Conservation (phyloP, 2,113 vertebrate genomes). For the Pygoscelis adeliae region DNA sequence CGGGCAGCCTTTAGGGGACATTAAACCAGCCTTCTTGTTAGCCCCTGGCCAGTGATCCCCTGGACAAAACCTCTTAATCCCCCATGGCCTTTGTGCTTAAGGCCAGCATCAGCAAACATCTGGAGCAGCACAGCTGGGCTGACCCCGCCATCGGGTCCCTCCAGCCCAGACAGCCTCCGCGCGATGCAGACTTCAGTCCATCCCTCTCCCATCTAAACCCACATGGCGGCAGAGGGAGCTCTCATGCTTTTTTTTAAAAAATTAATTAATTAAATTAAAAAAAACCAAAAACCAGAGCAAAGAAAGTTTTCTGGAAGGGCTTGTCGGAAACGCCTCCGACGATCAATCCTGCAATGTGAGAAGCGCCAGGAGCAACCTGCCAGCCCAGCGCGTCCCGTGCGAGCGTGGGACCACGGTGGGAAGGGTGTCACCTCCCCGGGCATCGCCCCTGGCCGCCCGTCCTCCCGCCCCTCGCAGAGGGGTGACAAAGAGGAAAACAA, state of each 20-base stretch:
- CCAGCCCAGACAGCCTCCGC: background rate
- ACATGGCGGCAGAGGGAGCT: background rate
- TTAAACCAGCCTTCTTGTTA: background rate
- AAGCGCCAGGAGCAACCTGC: background rate
- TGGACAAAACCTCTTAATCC: background rate
- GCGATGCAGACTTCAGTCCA: fast-evolving
- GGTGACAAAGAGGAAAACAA: background rate
- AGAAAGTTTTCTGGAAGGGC: background rate
- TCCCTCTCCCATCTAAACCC: fast-evolving
- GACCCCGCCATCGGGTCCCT: fast-evolving
- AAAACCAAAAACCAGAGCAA: background rate
- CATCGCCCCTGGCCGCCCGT: background rate
- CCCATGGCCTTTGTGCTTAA: background rate
- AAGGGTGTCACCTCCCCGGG: background rate
- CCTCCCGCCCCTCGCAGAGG: background rate
- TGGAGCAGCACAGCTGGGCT: background rate
- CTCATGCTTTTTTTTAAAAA: background rate
- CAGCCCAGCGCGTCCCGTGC: background rate
- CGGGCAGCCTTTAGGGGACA: background rate
- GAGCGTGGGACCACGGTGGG: fast-evolving
- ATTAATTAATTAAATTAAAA: background rate
- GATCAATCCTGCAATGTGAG: background rate
- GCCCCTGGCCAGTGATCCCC: background rate
- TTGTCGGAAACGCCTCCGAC: background rate
- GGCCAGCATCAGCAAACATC: background rate